Percentiles rank a stretch among this genome's conserved stretches.
Conservation (phyloP, 2,797 vertebrate species). For the Sebastiscus tertius region DNA sequence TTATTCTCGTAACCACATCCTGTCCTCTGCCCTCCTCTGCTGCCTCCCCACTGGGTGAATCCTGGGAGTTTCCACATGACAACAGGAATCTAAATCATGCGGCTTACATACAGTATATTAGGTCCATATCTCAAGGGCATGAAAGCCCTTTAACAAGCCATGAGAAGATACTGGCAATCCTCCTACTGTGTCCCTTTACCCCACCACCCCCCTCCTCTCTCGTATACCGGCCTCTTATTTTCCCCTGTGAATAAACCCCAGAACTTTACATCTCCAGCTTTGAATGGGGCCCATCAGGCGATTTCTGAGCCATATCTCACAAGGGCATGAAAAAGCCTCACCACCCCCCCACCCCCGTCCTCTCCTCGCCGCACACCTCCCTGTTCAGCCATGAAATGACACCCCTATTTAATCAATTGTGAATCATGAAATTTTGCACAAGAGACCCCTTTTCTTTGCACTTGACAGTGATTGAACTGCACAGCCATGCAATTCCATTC, state of each 20-base stretch:
- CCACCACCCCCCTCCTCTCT: slow-evolving; percentile 30
- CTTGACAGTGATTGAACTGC: slow-evolving; percentile 85
- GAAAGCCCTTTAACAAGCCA: slow-evolving; percentile 54
- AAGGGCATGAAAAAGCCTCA: slow-evolving; percentile 66
- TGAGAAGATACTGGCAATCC: slow-evolving; percentile 59
- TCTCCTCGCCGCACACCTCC: slow-evolving; percentile 56
- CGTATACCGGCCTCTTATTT: slow-evolving; percentile 49
- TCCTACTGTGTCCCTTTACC: slow-evolving; percentile 33
- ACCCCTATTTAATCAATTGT: slow-evolving; percentile 83
- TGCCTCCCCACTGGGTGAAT: slow-evolving; percentile 23
- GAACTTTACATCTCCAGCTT: slow-evolving; percentile 64
- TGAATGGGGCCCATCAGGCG: slow-evolving; percentile 64
- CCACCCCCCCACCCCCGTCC: neutral
- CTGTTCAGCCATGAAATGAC: slow-evolving; percentile 80
- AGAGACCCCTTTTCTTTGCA: slow-evolving; percentile 79
- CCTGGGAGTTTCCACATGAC: slow-evolving; percentile 62
- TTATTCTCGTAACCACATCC: neutral
- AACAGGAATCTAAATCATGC: slow-evolving; percentile 58
- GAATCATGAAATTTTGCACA: slow-evolving; percentile 83
- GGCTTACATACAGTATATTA: slow-evolving; percentile 43
- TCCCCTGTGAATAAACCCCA: slow-evolving; percentile 48
- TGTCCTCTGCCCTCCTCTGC: neutral
- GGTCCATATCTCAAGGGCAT: slow-evolving; percentile 42
- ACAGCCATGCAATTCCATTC: slow-evolving; percentile 83
- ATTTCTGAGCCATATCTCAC: slow-evolving; percentile 76